Conservation (phyloP, 2,888 invertebrate species). For the Ennomos fuscantarius region DNA sequence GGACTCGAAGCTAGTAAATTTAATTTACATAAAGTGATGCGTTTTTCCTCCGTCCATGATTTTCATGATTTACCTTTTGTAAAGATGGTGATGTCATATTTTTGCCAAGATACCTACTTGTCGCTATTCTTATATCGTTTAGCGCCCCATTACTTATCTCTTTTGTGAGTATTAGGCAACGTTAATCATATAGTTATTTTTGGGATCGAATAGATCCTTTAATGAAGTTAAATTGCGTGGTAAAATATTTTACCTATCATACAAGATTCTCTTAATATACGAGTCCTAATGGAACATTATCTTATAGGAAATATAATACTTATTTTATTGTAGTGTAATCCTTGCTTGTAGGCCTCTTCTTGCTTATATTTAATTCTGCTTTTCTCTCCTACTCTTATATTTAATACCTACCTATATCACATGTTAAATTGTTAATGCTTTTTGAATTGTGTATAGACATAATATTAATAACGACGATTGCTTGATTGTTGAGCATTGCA, state of each 20-base stretch:
- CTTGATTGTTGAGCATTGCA: constrained; percentile 69
- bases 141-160: constrained; percentile 10
- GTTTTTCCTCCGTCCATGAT: constrained; percentile 27
- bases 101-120: constrained; percentile 23
- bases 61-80: constrained; percentile 24
- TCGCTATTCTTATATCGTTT: constrained; percentile 13
- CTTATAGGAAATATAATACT: constrained; percentile 14
- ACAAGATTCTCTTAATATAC: constrained; percentile 1
- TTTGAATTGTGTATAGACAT: constrained; percentile 42
- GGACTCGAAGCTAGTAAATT: constrained; percentile 16
- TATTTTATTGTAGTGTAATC: constrained; percentile 25
- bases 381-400: constrained; percentile 31
- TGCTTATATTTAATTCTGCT: constrained; percentile 31
- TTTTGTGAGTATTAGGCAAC: constrained; percentile 14
- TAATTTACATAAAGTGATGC: constrained; percentile 24
- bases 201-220: constrained; percentile 6
- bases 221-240: background rate
- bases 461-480: constrained; percentile 49
- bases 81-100: constrained; percentile 27
- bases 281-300: constrained; percentile 15
- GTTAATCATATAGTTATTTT: constrained; percentile 18
- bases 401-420: constrained; percentile 34
- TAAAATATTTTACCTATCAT: background rate
- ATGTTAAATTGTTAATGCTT: constrained; percentile 41
- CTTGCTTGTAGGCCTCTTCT: constrained; percentile 24